Conservation (phyloP, 2,113 vertebrate genomes). For the Gymnobelideus leadbeateri region DNA sequence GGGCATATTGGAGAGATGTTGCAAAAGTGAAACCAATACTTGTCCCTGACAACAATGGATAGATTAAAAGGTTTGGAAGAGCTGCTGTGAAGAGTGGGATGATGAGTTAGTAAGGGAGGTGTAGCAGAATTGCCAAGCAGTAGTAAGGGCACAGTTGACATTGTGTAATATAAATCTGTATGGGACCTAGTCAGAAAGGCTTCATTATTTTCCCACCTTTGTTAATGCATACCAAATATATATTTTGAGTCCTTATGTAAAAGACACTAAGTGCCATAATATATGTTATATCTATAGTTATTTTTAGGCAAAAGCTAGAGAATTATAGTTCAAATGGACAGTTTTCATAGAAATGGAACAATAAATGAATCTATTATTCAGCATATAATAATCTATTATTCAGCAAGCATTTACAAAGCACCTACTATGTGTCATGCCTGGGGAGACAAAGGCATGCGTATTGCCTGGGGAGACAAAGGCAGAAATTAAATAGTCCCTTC, state of each 20-base stretch:
- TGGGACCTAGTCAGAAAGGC: background rate
- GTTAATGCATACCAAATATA: background rate
- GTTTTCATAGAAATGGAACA: background rate
- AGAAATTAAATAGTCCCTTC: background rate
- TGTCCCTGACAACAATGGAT: background rate
- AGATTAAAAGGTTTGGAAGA: background rate
- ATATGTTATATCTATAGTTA: background rate
- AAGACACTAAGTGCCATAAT: background rate
- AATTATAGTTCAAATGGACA: background rate
- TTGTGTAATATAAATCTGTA: background rate
- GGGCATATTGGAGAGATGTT: background rate
- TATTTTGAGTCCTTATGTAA: constrained; percentile 17
- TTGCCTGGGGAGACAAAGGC: background rate
- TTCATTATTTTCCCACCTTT: background rate
- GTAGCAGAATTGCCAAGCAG: background rate
- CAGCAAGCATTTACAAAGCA: background rate
- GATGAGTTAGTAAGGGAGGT: background rate
- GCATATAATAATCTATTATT: background rate
- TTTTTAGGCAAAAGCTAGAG: background rate
- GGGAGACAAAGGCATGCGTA: too few relatives aligned
- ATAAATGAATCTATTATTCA: too few relatives aligned
- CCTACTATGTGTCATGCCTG: background rate
- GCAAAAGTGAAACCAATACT: background rate
- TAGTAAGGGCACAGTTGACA: background rate
- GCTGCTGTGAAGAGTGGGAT: background rate